These are phyloP conservation scores for Petrosia ficiformis DNA, from an alignment of 37 sponge, comb jelly and placozoan species.

Conservation along the genomic window DNA sequence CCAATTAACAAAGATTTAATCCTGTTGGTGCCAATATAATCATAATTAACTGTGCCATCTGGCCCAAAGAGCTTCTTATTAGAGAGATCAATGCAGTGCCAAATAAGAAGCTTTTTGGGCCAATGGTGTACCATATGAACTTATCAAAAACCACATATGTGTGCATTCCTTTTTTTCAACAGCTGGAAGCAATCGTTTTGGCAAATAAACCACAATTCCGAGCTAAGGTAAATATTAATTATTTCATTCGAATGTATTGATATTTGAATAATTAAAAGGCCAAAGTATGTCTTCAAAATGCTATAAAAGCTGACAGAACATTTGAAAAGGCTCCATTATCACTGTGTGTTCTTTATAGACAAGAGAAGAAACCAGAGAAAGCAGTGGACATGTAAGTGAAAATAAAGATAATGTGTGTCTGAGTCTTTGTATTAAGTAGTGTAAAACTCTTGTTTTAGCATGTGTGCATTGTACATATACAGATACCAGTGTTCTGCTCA, in stretches of 20 bases:
- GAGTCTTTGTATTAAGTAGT: too few relatives aligned
- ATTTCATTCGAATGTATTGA: neutral
- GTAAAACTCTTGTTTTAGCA: too few relatives aligned
- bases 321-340: conserved; percentile 16
- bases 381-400: conserved; percentile 25
- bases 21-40: too few relatives aligned
- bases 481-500: too few relatives aligned
- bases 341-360: conserved; percentile 1
- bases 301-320: conserved; percentile 7
- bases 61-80: too few relatives aligned
- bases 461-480: too few relatives aligned
- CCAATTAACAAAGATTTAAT: too few relatives aligned
- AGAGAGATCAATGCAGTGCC: too few relatives aligned
- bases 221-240: conserved; percentile 14
- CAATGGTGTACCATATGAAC: too few relatives aligned
- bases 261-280: conserved; percentile 10
- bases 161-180: neutral
- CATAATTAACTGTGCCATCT: too few relatives aligned
- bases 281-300: conserved; percentile 5
- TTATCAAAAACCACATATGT: neutral
- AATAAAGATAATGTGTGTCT: too few relatives aligned
- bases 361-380: conserved; percentile 5
- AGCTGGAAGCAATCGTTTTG: conserved; percentile 32
- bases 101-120: too few relatives aligned
- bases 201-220: conserved; percentile 10